Evolutionary conservation across 2,797 vertebrate genomes (phyloP), one percentile per base, ranked within the genome.

Genomic region (Podarcis siculus): DNA sequence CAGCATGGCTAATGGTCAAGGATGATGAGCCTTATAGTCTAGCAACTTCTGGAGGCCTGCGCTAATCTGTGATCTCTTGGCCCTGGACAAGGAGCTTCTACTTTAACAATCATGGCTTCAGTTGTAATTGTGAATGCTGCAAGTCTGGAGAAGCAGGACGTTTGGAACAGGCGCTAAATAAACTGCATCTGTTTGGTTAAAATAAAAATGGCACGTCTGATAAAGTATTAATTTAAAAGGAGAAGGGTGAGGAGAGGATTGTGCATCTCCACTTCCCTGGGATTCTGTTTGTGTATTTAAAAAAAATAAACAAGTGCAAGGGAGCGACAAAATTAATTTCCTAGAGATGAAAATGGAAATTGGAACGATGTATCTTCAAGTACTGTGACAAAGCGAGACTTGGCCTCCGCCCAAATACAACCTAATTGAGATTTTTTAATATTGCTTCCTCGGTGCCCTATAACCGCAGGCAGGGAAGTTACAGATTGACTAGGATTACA

Each of bases 341-440:
- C 37, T 64, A 67, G 49, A 39, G 35, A 81, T 81, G 86, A 9
- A 30, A 49, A 45, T 89, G 71, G 58, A 32, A 32, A 81, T 67
- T 81, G 12, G 27, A 81, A 30, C 39, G 32, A 25, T 58, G 21
- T 73, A 25, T 45, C 30, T 3, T 75, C 39, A 27, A 75, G 69
- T n/a, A 13, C 25, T 15, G 8, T 87, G 69, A 73, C 55, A 64
- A 80, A 93, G 55, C 81, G 82, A 69, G 37, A 27, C 42, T 3
- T 87, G 75, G 35, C 72, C 49, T 17, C 13, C 89, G 75, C 88
- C 37, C 66, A 85, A 72, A 82, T 32, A 72, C 64, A 49, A 92
- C 86, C 69, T 79, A 13, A 91, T 39, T 82, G 72, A 79, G 85
- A 75, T 17, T 55, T 15, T 79, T 82, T 91, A 71, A 85, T 83